Evolutionary conservation across 2,797 vertebrate genomes (phyloP).

Genomic region (Sebastes baramenuke): DNA sequence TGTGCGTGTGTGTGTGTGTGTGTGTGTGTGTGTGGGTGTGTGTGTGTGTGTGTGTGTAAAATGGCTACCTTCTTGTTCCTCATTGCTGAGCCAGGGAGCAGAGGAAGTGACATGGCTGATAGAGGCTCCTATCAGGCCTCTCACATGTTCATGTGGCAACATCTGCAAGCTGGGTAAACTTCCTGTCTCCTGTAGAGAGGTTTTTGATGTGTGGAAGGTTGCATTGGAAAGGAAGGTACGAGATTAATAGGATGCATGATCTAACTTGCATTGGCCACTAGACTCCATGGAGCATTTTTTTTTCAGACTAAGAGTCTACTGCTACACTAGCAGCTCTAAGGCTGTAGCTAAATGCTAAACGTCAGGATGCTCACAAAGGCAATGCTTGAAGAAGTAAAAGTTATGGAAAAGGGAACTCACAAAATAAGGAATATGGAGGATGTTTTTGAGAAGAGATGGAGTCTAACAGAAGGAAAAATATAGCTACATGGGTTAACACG

Average conservation of each 20-base stretch:
- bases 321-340: not conserved
- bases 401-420: too few species aligned
- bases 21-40: not conserved
- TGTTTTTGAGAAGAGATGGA: too few species aligned
- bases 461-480: too few species aligned
- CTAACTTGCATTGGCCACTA: not conserved
- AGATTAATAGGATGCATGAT: slow-evolving; percentile 32
- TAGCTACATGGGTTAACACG: too few species aligned
- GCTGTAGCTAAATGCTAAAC: too few species aligned
- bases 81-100: slow-evolving; percentile 41
- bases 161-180: slow-evolving; percentile 48
- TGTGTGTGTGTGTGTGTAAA: slow-evolving; percentile 19
- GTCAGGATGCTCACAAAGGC: not conserved
- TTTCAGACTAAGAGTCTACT: not conserved
- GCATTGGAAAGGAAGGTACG: slow-evolving; percentile 28
- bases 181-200: slow-evolving; percentile 58
- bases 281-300: not conserved
- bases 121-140: slow-evolving; percentile 65
- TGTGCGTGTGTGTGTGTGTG: not conserved
- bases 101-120: slow-evolving; percentile 69
- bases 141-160: slow-evolving; percentile 61
- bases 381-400: too few species aligned
- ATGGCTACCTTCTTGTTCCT: slow-evolving; percentile 42
- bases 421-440: too few species aligned
- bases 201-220: slow-evolving; percentile 24